Evolutionary conservation across 2,888 invertebrate species (phyloP).

Genomic region (Drosophila kokeensis): DNA sequence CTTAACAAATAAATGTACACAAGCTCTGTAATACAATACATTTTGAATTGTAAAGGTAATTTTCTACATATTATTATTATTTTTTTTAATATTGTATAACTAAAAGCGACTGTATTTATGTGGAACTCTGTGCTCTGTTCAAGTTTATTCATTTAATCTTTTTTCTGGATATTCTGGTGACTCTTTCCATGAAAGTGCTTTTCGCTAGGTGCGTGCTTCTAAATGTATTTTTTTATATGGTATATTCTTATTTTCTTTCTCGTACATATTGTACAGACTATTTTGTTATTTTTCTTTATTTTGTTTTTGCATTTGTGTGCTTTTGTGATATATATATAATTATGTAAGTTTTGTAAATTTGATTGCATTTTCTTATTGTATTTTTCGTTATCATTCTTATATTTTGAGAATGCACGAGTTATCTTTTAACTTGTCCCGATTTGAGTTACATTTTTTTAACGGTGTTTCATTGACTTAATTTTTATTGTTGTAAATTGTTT

Average conservation of each 20-base stretch:
- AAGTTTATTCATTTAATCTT: not conserved
- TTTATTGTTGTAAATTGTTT: conserved; percentile 12
- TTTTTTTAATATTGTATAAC: conserved; percentile 18
- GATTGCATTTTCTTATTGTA: conserved; percentile 73
- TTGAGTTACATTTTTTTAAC: conserved; percentile 18
- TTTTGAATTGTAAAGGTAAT: conserved; percentile 26
- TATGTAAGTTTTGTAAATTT: conserved; percentile 58
- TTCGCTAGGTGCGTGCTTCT: conserved; percentile 68
- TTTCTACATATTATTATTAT: conserved; percentile 25
- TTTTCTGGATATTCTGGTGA: conserved; percentile 21
- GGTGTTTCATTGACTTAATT: conserved; percentile 27
- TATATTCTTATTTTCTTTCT: conserved; percentile 17
- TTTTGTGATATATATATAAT: conserved; percentile 39
- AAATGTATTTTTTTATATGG: conserved; percentile 39
- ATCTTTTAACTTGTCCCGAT: conserved; percentile 15
- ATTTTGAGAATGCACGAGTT: conserved; percentile 11
- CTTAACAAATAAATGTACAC: conserved; percentile 42
- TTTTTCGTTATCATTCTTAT: conserved; percentile 40
- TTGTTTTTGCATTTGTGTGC: conserved; percentile 12
- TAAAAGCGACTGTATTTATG: conserved; percentile 38
- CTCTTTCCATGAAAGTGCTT: conserved; percentile 53
- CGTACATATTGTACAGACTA: conserved; percentile 33
- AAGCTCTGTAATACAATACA: conserved; percentile 33
- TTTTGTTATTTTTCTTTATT: conserved; percentile 13
- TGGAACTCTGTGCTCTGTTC: conserved; percentile 58